Base-by-base conservation (phyloP, 1,140 invertebrate species). In the Eumeta japonica region DNA sequence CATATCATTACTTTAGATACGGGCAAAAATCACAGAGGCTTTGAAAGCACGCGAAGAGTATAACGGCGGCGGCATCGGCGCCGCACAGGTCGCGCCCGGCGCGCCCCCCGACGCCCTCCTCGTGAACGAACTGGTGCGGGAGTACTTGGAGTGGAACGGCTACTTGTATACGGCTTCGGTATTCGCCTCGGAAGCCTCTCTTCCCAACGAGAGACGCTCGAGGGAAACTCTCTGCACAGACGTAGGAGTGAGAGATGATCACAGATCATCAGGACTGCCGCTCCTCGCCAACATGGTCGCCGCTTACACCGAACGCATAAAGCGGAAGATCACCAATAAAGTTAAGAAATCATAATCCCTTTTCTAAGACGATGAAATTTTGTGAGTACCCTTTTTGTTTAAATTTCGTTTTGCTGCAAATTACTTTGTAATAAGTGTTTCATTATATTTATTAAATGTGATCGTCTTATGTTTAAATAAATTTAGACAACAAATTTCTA, bases 131-230 rank as follows among this genome's bases (percentile, higher is more conserved):
- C 45, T 80, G 0, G 62, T 80, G 2, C 59, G 74, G 27, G 78
- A 80, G 39, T 80, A 80, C 39, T 46, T 80, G 2, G 60, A 68
- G 28, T 80, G 78, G 78, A 79, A 80, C 39, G 78, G 78, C 0
- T 80, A 79, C 39, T 45, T 79, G 3, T 80, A 79, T 30, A 76
- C 74, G 1, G 74, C 76, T 5, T 73, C 77, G 24, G 66, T 80
- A 7, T 58, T 79, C 55, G 45, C 48, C 1, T 72, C 71, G 28
- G 77, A 77, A 37, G 61, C 68, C 2, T 55, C 52, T 1, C 49
- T 71, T 50, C 46, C 62, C 1, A 39, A 37, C 2, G 37, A 41
- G 0, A 64, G 55, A 39, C 52, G 46, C 16, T 37, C 48, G 1
- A 53, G 65, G 15, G 19, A 47, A 1, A 59, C 66, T 0, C 35